These are phyloP conservation scores for Barypeithes pellucidus DNA, from an alignment of 2,888 invertebrate genomes.

Conservation along the genomic window DNA sequence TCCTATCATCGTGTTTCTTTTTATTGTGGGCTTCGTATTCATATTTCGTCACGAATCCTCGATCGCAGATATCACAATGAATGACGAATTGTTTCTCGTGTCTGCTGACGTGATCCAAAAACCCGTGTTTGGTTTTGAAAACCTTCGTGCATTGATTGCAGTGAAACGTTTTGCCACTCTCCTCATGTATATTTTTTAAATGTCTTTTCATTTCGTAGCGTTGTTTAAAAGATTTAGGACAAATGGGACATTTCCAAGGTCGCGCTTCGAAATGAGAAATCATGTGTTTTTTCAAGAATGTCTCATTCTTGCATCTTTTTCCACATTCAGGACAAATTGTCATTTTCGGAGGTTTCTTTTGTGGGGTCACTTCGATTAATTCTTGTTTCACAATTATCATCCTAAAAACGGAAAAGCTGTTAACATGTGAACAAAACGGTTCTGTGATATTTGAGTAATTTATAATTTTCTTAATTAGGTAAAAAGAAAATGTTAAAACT, in stretches of 20 bases:
- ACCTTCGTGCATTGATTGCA: conserved; percentile 76
- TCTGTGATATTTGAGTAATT: no score
- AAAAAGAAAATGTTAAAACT: no score
- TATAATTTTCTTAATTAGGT: no score
- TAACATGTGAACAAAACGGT: no score
- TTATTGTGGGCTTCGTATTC: conserved; percentile 61
- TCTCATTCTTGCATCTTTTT: conserved; percentile 28
- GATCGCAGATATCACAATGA: conserved; percentile 66
- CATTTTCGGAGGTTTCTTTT: not conserved
- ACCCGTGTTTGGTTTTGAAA: conserved; percentile 65
- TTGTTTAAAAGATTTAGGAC: conserved; percentile 66
- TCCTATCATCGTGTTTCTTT: conserved; percentile 58
- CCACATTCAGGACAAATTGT: conserved; percentile 30
- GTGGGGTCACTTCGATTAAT: not conserved
- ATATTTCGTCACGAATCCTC: conserved; percentile 62
- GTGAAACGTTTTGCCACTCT: conserved; percentile 52
- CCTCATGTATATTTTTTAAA: conserved; percentile 43
- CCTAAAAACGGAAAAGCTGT: not conserved
- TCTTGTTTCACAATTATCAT: not conserved
- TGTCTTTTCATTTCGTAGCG: conserved; percentile 59
- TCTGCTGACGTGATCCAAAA: conserved; percentile 72
- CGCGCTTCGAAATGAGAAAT: conserved; percentile 40
- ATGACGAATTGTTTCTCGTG: conserved; percentile 73
- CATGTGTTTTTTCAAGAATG: conserved; percentile 43
- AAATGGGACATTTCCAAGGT: conserved; percentile 67